A percentile compares a stretch with the other conserved stretches of the same genome.
Conservation (phyloP, 2,113 vertebrate genomes). For the Ellobius talpinus region DNA sequence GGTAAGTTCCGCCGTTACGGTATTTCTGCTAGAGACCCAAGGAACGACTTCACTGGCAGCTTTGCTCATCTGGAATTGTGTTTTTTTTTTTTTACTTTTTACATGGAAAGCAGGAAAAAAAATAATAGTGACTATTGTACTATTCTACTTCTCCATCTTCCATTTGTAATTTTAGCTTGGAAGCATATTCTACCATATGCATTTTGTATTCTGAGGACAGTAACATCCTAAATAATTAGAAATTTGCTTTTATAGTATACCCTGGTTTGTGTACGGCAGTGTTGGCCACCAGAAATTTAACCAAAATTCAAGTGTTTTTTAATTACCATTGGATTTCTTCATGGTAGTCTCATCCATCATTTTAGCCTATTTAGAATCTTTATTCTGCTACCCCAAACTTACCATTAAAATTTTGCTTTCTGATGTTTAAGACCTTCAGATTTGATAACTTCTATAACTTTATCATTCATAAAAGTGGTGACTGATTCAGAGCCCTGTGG, state of each 20-base stretch:
- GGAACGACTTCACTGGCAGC: not conserved
- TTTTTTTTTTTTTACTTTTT: not conserved
- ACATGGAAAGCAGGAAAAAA: not conserved
- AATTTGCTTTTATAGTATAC: not conserved
- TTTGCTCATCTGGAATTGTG: not conserved
- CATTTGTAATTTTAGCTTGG: not conserved
- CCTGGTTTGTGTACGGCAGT: not conserved
- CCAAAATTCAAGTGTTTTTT: not conserved
- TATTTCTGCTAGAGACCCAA: not conserved
- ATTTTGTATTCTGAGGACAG: not conserved
- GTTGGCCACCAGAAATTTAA: not conserved
- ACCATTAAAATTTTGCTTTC: not conserved
- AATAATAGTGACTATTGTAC: not conserved
- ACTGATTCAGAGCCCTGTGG: not conserved
- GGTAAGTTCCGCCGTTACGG: slow-evolving; percentile 77
- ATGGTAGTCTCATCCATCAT: not conserved
- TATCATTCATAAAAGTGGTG: slow-evolving; percentile 9
- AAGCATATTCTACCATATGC: not conserved
- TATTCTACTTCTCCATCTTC: not conserved
- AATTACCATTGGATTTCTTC: slow-evolving; percentile 26
- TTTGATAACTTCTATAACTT: not conserved
- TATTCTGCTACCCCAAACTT: not conserved
- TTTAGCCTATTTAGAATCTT: slow-evolving; percentile 20
- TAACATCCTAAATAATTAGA: not conserved
- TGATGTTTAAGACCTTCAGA: not conserved